Conservation (phyloP, 2,797 vertebrate species). For the Cephalopachus bancanus region DNA sequence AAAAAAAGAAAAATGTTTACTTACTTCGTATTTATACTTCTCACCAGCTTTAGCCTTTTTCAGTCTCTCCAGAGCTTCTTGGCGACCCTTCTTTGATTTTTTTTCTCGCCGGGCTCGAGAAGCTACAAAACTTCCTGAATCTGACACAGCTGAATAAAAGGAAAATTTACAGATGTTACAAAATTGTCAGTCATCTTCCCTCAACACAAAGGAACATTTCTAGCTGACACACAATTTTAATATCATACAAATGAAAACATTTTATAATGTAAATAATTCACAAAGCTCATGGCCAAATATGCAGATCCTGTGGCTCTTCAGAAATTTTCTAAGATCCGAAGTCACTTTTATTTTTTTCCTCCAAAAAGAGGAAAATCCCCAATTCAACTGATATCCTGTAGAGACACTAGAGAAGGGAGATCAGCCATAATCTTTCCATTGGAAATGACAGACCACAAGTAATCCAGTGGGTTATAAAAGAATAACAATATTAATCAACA, state of each 20-base stretch:
- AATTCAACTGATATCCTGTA: conserved; percentile 26
- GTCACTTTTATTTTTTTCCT: background rate
- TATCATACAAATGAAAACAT: conserved; percentile 50
- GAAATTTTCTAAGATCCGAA: conserved; percentile 53
- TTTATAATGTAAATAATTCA: conserved; percentile 56
- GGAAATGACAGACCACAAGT: conserved; percentile 41
- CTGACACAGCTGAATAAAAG: conserved; percentile 80
- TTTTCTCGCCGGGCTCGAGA: conserved; percentile 96
- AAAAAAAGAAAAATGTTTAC: conserved; percentile 62
- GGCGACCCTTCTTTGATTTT: conserved; percentile 94
- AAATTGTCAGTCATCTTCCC: conserved; percentile 63
- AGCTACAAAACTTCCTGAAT: conserved; percentile 89
- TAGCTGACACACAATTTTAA: conserved; percentile 35
- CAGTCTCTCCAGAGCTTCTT: conserved; percentile 96
- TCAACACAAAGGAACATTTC: conserved; percentile 58
- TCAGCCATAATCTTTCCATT: conserved; percentile 36
- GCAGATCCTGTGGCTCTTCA: background rate
- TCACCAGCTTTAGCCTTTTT: conserved; percentile 96
- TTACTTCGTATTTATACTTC: conserved; percentile 98
- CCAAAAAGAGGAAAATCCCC: conserved; percentile 51
- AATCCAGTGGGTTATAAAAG: conserved; percentile 19
- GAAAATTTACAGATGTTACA: conserved; percentile 63
- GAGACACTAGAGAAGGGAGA: conserved; percentile 36
- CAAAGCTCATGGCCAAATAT: conserved; percentile 35
- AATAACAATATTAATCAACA: conserved; percentile 60